Evolutionary conservation across 2,888 invertebrate genomes (phyloP).

Genomic region (Mycogona germanica): DNA sequence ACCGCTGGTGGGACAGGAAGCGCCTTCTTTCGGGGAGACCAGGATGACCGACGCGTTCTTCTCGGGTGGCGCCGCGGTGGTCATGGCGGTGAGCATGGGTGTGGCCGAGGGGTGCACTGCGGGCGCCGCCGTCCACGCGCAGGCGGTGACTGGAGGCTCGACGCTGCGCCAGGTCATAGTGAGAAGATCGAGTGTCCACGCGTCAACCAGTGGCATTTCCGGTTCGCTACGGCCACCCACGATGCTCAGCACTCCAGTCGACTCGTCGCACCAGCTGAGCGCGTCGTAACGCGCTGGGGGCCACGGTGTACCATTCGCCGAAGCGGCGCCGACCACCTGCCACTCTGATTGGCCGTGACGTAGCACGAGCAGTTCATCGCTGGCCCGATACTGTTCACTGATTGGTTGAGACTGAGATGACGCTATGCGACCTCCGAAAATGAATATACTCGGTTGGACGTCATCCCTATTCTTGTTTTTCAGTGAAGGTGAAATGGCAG

Average conservation of each 20-base stretch:
- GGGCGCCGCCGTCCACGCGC: too few relatives aligned
- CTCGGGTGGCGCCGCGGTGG: not conserved
- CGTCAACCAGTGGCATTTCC: not conserved
- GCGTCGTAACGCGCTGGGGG: conserved; percentile 6
- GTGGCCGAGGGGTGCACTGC: too few relatives aligned
- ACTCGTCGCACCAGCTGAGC: conserved; percentile 4
- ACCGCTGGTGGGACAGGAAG: not conserved
- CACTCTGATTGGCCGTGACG: not conserved
- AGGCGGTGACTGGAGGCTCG: not conserved
- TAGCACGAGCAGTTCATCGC: not conserved
- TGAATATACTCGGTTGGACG: not conserved
- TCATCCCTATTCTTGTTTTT: too few relatives aligned
- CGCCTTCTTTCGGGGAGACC: not conserved
- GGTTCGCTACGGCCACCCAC: not conserved
- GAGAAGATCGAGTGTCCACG: conserved; percentile 3
- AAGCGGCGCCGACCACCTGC: not conserved
- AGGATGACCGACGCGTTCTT: not conserved
- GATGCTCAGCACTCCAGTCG: not conserved
- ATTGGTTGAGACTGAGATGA: too few relatives aligned
- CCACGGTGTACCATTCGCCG: not conserved
- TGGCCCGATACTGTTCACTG: not conserved
- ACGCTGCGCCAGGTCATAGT: not conserved
- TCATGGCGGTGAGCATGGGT: too few relatives aligned
- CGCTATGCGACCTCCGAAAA: conserved; percentile 13
- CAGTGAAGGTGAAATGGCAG: too few relatives aligned